Percentiles rank a stretch among this genome's conserved stretches.
Evolutionary conservation across 92 coral and sea anemone genomes (phyloP).

Genomic region (Blastomussa wellsi): DNA sequence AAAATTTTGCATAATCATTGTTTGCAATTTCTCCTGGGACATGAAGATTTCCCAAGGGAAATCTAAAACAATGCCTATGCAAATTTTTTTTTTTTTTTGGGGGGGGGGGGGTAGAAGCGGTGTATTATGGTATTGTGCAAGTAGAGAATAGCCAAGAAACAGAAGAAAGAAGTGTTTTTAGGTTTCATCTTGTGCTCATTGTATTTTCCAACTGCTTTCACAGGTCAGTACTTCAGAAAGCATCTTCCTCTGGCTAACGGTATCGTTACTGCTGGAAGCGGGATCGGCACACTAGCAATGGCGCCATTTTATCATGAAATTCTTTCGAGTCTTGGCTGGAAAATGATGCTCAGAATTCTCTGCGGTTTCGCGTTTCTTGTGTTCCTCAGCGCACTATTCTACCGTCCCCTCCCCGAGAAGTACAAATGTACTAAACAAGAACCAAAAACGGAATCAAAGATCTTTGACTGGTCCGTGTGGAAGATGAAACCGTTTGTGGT

Average conservation of each 20-base stretch:
- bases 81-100: too few relatives aligned
- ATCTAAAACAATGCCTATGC: too few relatives aligned
- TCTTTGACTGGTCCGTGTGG: conserved; percentile 87
- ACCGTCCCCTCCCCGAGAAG: conserved; percentile 70
- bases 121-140: too few relatives aligned
- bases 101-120: too few relatives aligned
- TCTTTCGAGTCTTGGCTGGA: conserved; percentile 80
- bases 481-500: conserved; percentile 78
- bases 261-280: conserved; percentile 85
- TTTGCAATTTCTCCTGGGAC: too few relatives aligned
- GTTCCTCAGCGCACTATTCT: conserved; percentile 70
- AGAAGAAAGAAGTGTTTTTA: not conserved
- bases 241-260: conserved; percentile 89
- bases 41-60: too few relatives aligned
- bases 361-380: conserved; percentile 67
- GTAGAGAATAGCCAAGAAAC: not conserved
- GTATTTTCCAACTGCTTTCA: not conserved
- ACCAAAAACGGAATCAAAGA: conserved; percentile 21
- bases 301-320: conserved; percentile 81
- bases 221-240: conserved; percentile 83
- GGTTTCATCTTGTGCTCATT: not conserved
- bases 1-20: too few relatives aligned
- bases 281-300: conserved; percentile 80
- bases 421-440: conserved; percentile 35
- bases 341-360: conserved; percentile 66